Conservation (phyloP, 2,797 vertebrate genomes). For the Cyprinodon diabolis region DNA sequence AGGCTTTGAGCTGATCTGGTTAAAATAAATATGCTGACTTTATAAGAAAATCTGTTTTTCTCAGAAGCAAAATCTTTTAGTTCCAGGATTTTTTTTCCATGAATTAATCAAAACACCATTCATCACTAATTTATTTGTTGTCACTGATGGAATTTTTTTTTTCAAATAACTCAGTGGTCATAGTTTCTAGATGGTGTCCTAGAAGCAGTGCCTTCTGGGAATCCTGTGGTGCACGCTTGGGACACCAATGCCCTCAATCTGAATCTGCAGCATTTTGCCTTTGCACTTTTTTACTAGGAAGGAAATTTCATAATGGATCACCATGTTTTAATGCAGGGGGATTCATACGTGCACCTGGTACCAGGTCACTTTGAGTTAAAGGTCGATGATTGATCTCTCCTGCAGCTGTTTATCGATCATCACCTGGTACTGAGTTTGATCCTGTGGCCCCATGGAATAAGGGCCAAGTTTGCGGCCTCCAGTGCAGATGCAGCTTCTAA, state of each 20-base stretch:
- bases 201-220: neutral
- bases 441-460: too few relatives aligned
- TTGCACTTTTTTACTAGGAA: neutral
- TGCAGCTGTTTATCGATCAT: too few relatives aligned
- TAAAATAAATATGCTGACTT: conserved; percentile 7
- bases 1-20: neutral
- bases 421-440: too few relatives aligned
- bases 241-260: neutral
- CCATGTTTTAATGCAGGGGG: neutral
- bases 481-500: too few relatives aligned
- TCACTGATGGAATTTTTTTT: neutral
- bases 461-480: too few relatives aligned
- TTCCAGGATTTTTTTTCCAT: neutral
- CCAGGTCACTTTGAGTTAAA: neutral
- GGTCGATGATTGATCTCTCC: too few relatives aligned
- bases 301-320: neutral
- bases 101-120: conserved; percentile 12
- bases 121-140: neutral
- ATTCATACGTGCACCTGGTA: neutral
- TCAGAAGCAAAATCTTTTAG: neutral
- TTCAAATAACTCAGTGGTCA: neutral
- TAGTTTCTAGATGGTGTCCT: neutral
- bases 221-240: neutral
- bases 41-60: neutral
- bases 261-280: neutral